Base-by-base conservation (phyloP, 2,113 vertebrate species). In the Anolis carolinensis region DNA sequence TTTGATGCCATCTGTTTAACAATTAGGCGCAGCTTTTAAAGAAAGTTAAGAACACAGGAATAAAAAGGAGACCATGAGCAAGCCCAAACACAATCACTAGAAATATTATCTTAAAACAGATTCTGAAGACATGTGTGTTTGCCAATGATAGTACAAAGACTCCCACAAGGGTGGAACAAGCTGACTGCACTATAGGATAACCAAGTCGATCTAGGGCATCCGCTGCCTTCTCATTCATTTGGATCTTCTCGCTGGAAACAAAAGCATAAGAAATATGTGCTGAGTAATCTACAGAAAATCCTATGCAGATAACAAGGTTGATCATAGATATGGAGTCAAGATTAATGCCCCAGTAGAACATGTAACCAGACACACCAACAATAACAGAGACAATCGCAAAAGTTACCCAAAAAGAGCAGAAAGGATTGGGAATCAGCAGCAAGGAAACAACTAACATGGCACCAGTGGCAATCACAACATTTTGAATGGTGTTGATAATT, bases 291-390 rank as follows among this genome's bases (percentile, higher is more conserved):
- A 97, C 97, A 65, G 94, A 94, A 93, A 98, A 98, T 11, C 96
- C 96, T n/a, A 97, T 96, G 89, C 94, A 97, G 93, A 97, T 97
- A 82, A 97, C 90, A 79, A 96, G 93, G 81, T 95, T 97, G 62
- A 96, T 97, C 95, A 97, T 96, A 79, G 96, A 96, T 87, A 96
- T 94, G 48, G 96, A 97, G 86, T 98, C 96, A 68, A 97, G 95
- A 90, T 89, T 96, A 2, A 97, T 91, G 3, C 87, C 86, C 95
- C 97, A 96, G 62, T 95, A 94, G 3, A 92, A 92, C 95, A 97
- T 97, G 91, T 96, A 97, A 55, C 95, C 96, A 0, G 93, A 82
- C 70, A 97, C 95, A 1, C 98, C 98, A 3, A 95, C 88, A 25
- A 97, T 95, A 78, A 97, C 92, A 27, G 97, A 97, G 30, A 82